These are phyloP conservation scores for Falco rusticolus DNA, from an alignment of 2,797 vertebrate genomes.

Conservation along the genomic window DNA sequence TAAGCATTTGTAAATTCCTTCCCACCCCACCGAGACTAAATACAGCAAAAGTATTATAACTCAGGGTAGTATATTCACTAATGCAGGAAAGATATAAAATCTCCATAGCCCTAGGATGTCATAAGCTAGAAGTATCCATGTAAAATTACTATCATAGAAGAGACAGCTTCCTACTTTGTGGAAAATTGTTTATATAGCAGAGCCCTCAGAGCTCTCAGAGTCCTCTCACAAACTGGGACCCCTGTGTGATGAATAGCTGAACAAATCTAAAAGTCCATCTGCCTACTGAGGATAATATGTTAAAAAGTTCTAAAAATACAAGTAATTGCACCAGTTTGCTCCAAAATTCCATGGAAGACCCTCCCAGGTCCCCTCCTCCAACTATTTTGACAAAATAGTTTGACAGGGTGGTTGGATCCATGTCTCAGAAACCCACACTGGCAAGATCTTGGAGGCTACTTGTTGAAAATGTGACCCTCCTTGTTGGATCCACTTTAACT, in stretches of 20 bases:
- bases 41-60: not conserved
- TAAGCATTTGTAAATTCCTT: not conserved
- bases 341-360: not conserved
- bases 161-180: not conserved
- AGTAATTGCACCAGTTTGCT: not conserved
- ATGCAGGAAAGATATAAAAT: not conserved
- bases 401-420: not conserved
- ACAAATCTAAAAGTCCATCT: not conserved
- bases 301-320: not conserved
- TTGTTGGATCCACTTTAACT: not conserved
- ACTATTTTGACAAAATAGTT: not conserved
- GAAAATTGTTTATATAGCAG: not conserved
- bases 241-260: not conserved
- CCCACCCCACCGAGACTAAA: not conserved
- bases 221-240: not conserved
- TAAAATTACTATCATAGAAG: not conserved
- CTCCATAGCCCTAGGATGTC: not conserved
- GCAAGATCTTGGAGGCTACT: not conserved
- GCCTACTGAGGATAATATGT: not conserved
- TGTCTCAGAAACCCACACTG: not conserved
- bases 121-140: not conserved
- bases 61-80: not conserved
- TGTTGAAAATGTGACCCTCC: not conserved
- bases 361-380: not conserved
- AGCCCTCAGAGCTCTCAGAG: not conserved